Percentiles rank a stretch among this genome's conserved stretches.
These are phyloP conservation scores for Etheostoma perlongum DNA, from an alignment of 2,797 vertebrate genomes.

Conservation along the genomic window DNA sequence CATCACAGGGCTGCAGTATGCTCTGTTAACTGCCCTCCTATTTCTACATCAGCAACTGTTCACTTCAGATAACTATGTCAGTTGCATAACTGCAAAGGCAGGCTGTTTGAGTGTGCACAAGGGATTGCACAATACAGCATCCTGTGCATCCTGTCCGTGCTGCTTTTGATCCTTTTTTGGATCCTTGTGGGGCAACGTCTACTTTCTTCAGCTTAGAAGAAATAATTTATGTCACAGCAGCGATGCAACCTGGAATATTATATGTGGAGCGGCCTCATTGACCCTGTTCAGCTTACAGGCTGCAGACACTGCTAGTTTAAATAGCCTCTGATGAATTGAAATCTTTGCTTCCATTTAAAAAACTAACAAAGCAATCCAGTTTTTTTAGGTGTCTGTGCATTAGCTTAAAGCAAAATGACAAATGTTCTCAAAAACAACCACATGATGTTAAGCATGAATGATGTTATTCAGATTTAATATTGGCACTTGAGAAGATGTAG, in stretches of 20 bases:
- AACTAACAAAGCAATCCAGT: neutral
- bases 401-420: neutral
- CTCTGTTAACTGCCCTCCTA: constrained; percentile 7
- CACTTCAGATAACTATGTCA: constrained; percentile 64
- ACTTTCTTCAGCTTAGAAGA: constrained; percentile 34
- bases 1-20: constrained; percentile 39
- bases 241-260: constrained; percentile 14
- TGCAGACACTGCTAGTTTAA: neutral
- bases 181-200: constrained; percentile 26
- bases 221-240: constrained; percentile 48
- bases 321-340: neutral
- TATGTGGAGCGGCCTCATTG: constrained; percentile 23
- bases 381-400: neutral
- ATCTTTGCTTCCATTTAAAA: neutral
- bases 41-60: constrained; percentile 47
- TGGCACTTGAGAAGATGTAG: neutral
- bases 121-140: constrained; percentile 50
- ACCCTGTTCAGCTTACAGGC: constrained; percentile 1
- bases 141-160: constrained; percentile 7
- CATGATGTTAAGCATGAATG: neutral
- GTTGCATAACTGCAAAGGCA: constrained; percentile 74
- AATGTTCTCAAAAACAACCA: neutral
- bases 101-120: constrained; percentile 49
- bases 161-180: constrained; percentile 14
- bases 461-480: neutral